Evolutionary conservation across 2,797 vertebrate species (phyloP).

Genomic region (Chaetophractus vellerosus): DNA sequence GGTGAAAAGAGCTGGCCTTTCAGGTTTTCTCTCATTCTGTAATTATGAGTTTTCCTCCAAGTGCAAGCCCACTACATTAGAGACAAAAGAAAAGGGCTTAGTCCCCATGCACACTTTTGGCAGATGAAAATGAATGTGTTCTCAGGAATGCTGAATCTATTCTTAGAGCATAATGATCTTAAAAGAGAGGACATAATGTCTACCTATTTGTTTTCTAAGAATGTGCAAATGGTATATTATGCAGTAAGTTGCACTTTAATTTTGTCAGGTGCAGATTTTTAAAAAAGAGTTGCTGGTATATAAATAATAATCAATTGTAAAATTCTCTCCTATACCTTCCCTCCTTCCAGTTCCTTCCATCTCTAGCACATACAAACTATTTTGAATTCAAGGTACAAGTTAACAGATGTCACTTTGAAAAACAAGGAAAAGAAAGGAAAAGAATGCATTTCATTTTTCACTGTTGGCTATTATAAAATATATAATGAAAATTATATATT

Average conservation of each 20-base stretch:
- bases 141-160: slow-evolving; percentile 18
- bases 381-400: neutral
- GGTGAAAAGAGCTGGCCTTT: neutral
- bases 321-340: neutral
- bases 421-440: neutral
- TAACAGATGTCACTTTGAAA: neutral
- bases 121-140: neutral
- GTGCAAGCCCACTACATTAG: neutral
- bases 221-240: neutral
- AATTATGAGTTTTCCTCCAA: neutral
- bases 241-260: neutral
- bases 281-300: neutral
- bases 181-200: neutral
- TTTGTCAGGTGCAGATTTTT: neutral
- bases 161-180: neutral
- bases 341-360: neutral
- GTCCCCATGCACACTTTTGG: neutral
- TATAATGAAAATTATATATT: neutral
- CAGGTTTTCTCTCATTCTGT: neutral
- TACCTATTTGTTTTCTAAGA: slow-evolving; percentile 37
- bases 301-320: neutral
- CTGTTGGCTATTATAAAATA: neutral
- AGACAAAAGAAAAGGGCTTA: neutral
- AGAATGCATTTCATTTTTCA: neutral
- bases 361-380: neutral